Base-by-base conservation (phyloP, 2,888 invertebrate species). In the Drosophila diplacantha region DNA sequence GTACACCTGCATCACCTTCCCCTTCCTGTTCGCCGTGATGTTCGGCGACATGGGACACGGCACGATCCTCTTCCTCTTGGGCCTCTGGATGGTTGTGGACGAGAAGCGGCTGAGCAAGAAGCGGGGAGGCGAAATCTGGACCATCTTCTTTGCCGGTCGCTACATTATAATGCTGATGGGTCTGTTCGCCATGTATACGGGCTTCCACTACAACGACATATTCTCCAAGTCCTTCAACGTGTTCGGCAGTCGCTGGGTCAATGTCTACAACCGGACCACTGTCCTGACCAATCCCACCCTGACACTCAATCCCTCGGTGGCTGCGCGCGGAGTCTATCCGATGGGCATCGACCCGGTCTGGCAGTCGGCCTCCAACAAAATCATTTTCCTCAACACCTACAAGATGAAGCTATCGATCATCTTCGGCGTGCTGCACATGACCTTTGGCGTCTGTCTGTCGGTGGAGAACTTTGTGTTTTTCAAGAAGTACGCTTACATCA, bases 81-180 rank as follows among this genome's bases (percentile, higher is more conserved):
- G 93, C 1, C 89, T 90, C 0, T 96, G 92, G 92, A 93, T 98
- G 94, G 93, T 96, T 24, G 64, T 93, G 29, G 92, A 91, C 67
- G 98, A 98, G 87, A 94, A 93, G 66, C 91, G 92, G 50, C 90
- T 97, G 32, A 85, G 89, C 26, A 91, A 92, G 84, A 93, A 92
- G 75, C 90, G 92, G 9, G 91, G 88, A 81, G 93, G 92, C 85
- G 95, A 96, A 93, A 98, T 99, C 72, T 97, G 96, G 95, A 95
- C 93, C 86, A 98, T 97, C 75, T 97, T 98, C 90, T 98, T 98
- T 88, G 95, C 95, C 69, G 98, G 99, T 4, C 94, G 99, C 46
- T 99, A 99, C 90, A 96, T 99, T 69, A 95, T 99, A 47, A 90
- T 98, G 31, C 90, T 99, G 53, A 99, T 99, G 99, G 98, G 98